Base-by-base conservation (phyloP, 2,888 invertebrate genomes). In the Aphelenchoides bicaudatus region DNA sequence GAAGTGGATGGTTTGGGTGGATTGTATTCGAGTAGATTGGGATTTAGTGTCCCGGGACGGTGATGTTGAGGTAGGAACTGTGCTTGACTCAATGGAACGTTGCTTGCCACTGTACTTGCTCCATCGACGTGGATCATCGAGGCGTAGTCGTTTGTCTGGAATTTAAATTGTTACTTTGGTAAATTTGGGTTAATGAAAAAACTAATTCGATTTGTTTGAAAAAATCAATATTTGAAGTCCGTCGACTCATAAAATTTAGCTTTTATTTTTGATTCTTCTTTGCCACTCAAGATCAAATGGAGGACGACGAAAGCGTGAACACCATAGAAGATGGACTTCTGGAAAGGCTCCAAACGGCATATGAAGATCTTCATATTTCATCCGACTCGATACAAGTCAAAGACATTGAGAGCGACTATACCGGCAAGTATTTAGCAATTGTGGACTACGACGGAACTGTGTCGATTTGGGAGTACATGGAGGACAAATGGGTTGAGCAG, bases 111-210 rank as follows among this genome's bases (percentile, higher is more conserved):
- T n/a, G n/a, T n/a, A 21, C 43, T 8, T 25, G 8, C 16, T 25
- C 21, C 16, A 10, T 43, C 16, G 6, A 21, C 43, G 43, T 43
- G 16, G 43, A 43, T 43, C 43, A 43, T 43, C 43, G 43, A 43
- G 6, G 43, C 43, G 43, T 43, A 43, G 43, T 43, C 43, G 43
- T 43, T 43, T 19, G 43, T 43, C 43, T 43, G 43, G 6, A 43
- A 43, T 8, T 13, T 21, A 8, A 25, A 6, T 43, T 25, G 25
- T 43, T 43, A n/a, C 16, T 43, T n/a, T 21, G 25, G 25, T 19
- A 43, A 10, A 43, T 21, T 21, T 43, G 21, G 43, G n/a, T 19
- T 25, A 25, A 6, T 8, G 43, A 16, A 13, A 34, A 34, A 13
- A 13, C 34, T 13, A 34, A 34, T 34, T 34, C 16, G 13, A n/a